Evolutionary conservation across 1,140 invertebrate genomes (phyloP), one percentile per base, ranked within the genome.

Genomic region (Ceratina japonica): DNA sequence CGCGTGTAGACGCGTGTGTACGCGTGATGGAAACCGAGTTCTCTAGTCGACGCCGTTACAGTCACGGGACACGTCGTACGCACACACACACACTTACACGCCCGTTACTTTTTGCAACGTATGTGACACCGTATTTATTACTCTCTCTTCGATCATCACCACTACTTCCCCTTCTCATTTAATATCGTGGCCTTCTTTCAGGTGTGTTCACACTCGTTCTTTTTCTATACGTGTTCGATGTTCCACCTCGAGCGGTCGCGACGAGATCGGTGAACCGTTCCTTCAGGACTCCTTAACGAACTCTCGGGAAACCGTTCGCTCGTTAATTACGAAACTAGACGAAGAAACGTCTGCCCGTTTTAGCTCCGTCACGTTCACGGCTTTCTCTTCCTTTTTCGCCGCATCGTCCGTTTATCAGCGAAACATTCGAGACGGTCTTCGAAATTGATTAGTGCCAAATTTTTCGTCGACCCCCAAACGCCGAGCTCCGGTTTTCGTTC

Each of bases 41-140:
- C 37, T 44, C 37, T 44, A 44, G 37, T 44, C 10, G 37, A 44
- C 37, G 37, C 37, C 5, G 37, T n/a, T n/a, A n/a, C n/a, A n/a
- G n/a, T 44, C 37, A 44, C 37, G 10, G 10, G 37, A 44, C 52
- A 51, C 52, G 78, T 62, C 65, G 54, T 10, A 65, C 51, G 61
- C 72, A 37, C 51, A 20, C 52, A 49, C 37, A 5, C 54, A 75
- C 63, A 44, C 37, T 58, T 78, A 81, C 69, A 63, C 66, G 59
- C 54, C 58, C 37, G 78, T 72, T 59, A 71, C n/a, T 49, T 74
- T 58, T 71, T 85, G 69, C 73, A 77, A 69, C 75, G 62, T 81
- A 73, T 84, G 31, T 81, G 54, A 63, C 73, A 85, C 69, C 64
- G n/a, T 68, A 59, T 63, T 31, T 83, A 44, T 54, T 80, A 37